Base-by-base conservation (phyloP, 1,140 invertebrate genomes). In the Achroia grisella region DNA sequence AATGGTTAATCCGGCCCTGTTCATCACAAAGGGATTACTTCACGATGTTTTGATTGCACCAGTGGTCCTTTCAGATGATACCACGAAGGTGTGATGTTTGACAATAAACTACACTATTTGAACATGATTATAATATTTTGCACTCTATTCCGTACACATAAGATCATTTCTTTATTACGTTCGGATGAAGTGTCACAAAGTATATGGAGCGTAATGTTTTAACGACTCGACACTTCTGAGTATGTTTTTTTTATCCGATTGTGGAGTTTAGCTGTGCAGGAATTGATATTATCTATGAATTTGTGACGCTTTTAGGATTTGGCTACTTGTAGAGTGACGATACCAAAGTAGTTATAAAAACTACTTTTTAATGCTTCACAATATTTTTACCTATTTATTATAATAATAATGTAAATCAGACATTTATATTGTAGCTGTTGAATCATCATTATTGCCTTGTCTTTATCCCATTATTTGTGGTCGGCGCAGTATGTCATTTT, bases 1-100 rank as follows among this genome's bases (percentile, higher is more conserved):
- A n/a, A n/a, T n/a, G n/a, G n/a, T n/a, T n/a, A n/a, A n/a, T n/a
- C n/a, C n/a, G n/a, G n/a, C n/a, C n/a, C n/a, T n/a, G n/a, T 23
- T 6, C 17, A 6, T 23, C 52, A 61, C 51, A 62, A 62, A 55
- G 48, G 27, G 66, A 66, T 72, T 65, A 73, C 43, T 66, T 71
- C 52, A 68, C 62, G 64, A 66, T 71, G 58, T 73, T 73, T 71
- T 71, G 69, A 69, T 73, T 67, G 49, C 55, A 56, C 53, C 57
- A 72, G 63, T 62, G 60, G 51, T 23, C 49, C 51, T 52, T 60
- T 56, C 52, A 56, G 39, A 43, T 30, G 36, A 56, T 58, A 61
- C 58, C 53, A 44, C 48, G 47, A 67, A 64, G 54, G 64, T 67
- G 57, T 62, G 55, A 64, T 37, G 14, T 37, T 23, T 37, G 35